Conservation (phyloP, 2,888 invertebrate genomes). For the Acanthosepion esculentum region DNA sequence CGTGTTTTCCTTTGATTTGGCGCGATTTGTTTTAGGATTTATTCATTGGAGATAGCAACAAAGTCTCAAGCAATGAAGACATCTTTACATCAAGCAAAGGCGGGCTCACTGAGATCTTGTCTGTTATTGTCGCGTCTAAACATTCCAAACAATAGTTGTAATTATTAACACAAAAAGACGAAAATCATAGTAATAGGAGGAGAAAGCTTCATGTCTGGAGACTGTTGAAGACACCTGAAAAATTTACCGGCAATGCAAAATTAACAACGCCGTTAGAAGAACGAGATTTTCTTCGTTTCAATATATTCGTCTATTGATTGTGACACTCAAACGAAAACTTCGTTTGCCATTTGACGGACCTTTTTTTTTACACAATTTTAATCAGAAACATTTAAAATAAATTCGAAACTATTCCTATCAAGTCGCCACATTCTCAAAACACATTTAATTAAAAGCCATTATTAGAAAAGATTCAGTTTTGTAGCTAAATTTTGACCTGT, state of each 20-base stretch:
- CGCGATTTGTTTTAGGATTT: background rate
- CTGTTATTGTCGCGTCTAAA: conserved; percentile 17
- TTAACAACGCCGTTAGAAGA: background rate
- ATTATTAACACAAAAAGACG: background rate
- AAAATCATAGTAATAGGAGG: background rate
- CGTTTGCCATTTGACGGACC: background rate
- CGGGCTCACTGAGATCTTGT: background rate
- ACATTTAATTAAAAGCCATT: no score
- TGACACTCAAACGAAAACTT: background rate
- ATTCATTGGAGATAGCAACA: background rate
- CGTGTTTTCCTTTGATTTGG: background rate
- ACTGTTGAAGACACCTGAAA: background rate
- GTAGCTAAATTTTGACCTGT: no score
- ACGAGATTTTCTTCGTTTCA: background rate
- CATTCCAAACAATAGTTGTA: background rate
- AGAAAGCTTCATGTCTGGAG: background rate
- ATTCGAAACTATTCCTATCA: no score
- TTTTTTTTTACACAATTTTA: no score
- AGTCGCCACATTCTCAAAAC: no score
- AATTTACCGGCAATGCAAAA: background rate
- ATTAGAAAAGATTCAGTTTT: no score
- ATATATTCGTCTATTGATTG: background rate
- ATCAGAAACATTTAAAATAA: no score
- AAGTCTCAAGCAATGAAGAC: background rate
- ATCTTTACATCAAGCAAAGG: background rate